Evolutionary conservation across 2,888 invertebrate genomes (phyloP).

Genomic region (Spicauda simplicius): DNA sequence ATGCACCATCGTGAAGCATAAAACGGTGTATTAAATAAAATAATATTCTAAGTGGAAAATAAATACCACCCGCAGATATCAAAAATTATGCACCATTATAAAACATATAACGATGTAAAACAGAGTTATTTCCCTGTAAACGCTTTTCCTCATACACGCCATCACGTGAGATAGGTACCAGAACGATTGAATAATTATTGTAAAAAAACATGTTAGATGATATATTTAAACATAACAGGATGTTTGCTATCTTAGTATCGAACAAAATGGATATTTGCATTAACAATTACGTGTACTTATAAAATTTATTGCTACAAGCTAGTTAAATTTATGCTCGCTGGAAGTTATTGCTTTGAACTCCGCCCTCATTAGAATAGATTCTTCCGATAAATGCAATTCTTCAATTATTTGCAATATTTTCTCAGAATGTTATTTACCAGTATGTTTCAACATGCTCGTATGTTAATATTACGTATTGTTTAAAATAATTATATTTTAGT

Average conservation of each 20-base stretch:
- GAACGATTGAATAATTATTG: slow-evolving; percentile 7
- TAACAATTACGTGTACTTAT: slow-evolving; percentile 25
- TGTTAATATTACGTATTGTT: too few relatives aligned
- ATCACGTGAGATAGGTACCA: slow-evolving; percentile 7
- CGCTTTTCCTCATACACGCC: slow-evolving; percentile 16
- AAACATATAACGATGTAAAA: background rate
- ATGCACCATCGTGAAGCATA: too few relatives aligned
- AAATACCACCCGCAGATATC: background rate
- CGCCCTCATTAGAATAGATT: slow-evolving; percentile 34
- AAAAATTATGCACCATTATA: background rate
- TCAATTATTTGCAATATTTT: slow-evolving; percentile 1
- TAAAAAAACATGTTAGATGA: slow-evolving; percentile 23
- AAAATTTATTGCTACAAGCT: slow-evolving; percentile 24
- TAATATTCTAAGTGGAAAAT: too few relatives aligned
- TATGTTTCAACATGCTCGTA: background rate
- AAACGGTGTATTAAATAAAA: too few relatives aligned
- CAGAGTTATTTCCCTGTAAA: slow-evolving; percentile 18
- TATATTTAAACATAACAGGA: slow-evolving; percentile 31
- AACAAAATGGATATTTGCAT: slow-evolving; percentile 28
- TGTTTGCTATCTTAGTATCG: slow-evolving; percentile 21
- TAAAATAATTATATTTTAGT: too few relatives aligned
- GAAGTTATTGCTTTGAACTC: slow-evolving; percentile 32
- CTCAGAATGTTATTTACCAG: background rate
- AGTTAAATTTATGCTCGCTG: slow-evolving; percentile 27
- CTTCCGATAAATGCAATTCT: slow-evolving; percentile 13